phyloP scores from a whole-genome alignment of 2,797 vertebrate genomes.

The Anguilla obscura region DNA sequence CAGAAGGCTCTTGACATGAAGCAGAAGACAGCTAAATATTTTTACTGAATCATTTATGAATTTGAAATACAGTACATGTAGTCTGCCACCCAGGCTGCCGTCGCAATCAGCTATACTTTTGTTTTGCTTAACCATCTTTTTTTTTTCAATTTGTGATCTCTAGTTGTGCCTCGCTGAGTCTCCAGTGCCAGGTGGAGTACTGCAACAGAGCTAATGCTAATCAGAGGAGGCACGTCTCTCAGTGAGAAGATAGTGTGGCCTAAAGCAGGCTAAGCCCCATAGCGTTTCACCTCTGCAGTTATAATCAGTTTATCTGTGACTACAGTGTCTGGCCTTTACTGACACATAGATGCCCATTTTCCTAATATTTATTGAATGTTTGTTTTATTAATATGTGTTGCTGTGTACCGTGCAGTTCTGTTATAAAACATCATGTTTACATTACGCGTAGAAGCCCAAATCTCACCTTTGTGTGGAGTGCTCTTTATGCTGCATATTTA shows the following conservation, averaged over 20 bases:
- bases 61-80: background rate
- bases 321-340: background rate
- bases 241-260: background rate
- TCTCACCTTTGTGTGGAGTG: background rate
- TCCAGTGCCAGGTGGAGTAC: background rate
- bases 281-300: background rate
- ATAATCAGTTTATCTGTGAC: background rate
- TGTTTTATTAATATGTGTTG: conserved; percentile 24
- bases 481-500: background rate
- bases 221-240: background rate
- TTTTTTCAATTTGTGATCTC: background rate
- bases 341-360: background rate
- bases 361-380: conserved; percentile 2
- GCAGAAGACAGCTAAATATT: background rate
- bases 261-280: background rate
- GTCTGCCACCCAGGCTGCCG: background rate
- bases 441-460: background rate
- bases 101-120: background rate
- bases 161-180: background rate
- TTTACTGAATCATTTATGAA: background rate
- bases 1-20: background rate
- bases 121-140: background rate
- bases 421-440: conserved; percentile 23
- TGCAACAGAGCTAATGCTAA: background rate
- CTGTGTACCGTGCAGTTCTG: conserved; percentile 7